Base-by-base conservation (phyloP, 2,797 vertebrate genomes). In the Anguilla pacifica region DNA sequence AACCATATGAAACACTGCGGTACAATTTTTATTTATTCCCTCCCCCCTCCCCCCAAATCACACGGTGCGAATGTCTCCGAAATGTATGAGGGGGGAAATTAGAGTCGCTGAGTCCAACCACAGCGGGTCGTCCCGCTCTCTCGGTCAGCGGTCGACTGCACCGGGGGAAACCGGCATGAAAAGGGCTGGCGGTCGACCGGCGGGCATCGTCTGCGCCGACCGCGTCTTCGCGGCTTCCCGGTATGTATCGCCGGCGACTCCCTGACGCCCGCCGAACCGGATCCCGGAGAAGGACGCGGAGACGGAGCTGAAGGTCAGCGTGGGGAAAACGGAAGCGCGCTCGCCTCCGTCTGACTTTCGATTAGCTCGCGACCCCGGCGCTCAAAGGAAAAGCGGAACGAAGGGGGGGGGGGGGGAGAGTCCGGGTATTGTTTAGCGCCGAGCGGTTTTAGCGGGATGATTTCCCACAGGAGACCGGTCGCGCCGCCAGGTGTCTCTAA, bases 71-170 rank as follows among this genome's bases (percentile, higher is more conserved):
- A 81, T 81, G n/a, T n/a, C 22, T 81, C 6, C 2, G 39, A 49
- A 81, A 81, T 81, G 49, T 81, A 81, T 81, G 43, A 81, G 6
- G 77, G 77, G 74, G 39, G 39, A 81, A 81, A 81, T 81, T 19
- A 49, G 77, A 81, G 77, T 46, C 17, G 43, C 77, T 81, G 19
- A 81, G n/a, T 81, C 77, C 49, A 22, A 46, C 39, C 77, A 6
- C 10, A n/a, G 43, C 25, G 49, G 10, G 43, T 43, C 43, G 25
- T 51, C 77, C 19, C 7, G 6, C 77, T 49, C 19, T 49, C 43
- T 49, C 17, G 25, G 25, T 25, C 43, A 22, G 3, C 3, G 39
- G 19, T 81, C 43, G 17, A 25, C 25, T 6, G 19, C 9, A 11
- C 77, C 7, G n/a, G 31, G 72, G 43, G 22, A 81, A n/a, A 19